A percentile compares a stretch with the other conserved stretches of the same genome.
Evolutionary conservation across 2,888 invertebrate genomes (phyloP).

Genomic region (Cosmorhoe ocellata): DNA sequence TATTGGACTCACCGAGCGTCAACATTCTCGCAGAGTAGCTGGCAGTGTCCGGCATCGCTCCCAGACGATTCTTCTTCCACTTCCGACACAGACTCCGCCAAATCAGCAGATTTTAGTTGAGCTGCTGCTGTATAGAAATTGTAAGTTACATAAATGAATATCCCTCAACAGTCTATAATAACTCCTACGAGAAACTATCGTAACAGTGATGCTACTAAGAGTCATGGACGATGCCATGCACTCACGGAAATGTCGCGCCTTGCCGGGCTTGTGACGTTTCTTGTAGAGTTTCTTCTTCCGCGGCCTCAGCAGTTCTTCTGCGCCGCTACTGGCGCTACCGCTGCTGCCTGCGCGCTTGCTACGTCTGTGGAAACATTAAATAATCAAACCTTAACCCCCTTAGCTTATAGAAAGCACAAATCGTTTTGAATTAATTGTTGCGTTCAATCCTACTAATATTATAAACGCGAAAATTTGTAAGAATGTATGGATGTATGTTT

Average conservation of each 20-base stretch:
- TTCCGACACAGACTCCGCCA: conserved; percentile 84
- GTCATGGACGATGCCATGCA: conserved; percentile 51
- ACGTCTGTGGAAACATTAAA: conserved; percentile 48
- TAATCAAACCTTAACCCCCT: too few species aligned
- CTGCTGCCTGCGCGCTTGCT: conserved; percentile 76
- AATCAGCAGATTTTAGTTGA: conserved; percentile 70
- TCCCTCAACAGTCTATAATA: too few species aligned
- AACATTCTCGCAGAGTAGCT: conserved; percentile 73
- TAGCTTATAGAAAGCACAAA: too few species aligned
- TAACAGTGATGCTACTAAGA: background rate
- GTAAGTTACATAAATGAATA: too few species aligned
- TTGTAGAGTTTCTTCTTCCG: conserved; percentile 85
- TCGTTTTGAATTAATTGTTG: too few species aligned
- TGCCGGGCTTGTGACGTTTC: conserved; percentile 83
- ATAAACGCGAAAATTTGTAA: too few species aligned
- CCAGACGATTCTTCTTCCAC: conserved; percentile 84
- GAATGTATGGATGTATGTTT: too few species aligned
- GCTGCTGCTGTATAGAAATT: conserved; percentile 49
- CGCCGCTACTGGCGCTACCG: conserved; percentile 76
- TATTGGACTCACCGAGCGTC: conserved; percentile 63
- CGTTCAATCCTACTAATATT: too few species aligned
- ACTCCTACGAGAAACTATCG: too few species aligned
- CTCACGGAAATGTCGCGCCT: conserved; percentile 75
- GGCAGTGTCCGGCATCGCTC: conserved; percentile 79
- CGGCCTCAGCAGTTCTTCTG: conserved; percentile 72